These are phyloP conservation scores for Hippoglossus hippoglossus DNA, from an alignment of 2,797 vertebrate species.

Conservation along the genomic window DNA sequence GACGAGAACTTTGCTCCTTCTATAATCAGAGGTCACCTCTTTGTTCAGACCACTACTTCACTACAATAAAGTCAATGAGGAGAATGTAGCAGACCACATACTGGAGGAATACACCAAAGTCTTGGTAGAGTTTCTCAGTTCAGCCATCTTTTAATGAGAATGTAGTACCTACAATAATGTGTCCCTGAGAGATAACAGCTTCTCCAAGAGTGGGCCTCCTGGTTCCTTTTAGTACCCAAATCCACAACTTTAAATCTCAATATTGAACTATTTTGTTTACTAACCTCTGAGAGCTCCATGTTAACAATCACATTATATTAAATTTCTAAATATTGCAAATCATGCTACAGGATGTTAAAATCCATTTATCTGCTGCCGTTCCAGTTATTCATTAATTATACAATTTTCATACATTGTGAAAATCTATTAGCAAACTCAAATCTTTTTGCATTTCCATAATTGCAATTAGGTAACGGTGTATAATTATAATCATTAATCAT, in stretches of 20 bases:
- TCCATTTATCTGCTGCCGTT: too few species aligned
- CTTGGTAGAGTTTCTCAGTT: background rate
- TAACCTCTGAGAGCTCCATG: too few species aligned
- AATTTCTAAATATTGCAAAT: background rate
- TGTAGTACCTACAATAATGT: background rate
- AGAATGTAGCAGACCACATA: slow-evolving; percentile 28
- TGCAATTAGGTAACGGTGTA: background rate
- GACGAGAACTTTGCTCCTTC: slow-evolving; percentile 52
- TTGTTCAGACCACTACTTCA: slow-evolving; percentile 48
- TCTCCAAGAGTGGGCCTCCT: background rate
- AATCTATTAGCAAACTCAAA: too few species aligned
- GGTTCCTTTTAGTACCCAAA: background rate
- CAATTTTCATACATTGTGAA: too few species aligned
- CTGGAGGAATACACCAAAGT: background rate
- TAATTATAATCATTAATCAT: background rate
- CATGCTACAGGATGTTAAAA: background rate
- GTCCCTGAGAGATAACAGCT: background rate
- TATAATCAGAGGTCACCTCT: slow-evolving; percentile 48
- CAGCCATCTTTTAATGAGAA: background rate
- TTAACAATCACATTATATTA: background rate
- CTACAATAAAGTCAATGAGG: slow-evolving; percentile 54
- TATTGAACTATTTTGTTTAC: too few species aligned
- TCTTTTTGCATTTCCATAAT: background rate
- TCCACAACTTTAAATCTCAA: too few species aligned
- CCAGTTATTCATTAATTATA: too few species aligned